These are phyloP conservation scores for Acromyrmex heyeri DNA, from an alignment of 1,140 invertebrate genomes.

Conservation along the genomic window DNA sequence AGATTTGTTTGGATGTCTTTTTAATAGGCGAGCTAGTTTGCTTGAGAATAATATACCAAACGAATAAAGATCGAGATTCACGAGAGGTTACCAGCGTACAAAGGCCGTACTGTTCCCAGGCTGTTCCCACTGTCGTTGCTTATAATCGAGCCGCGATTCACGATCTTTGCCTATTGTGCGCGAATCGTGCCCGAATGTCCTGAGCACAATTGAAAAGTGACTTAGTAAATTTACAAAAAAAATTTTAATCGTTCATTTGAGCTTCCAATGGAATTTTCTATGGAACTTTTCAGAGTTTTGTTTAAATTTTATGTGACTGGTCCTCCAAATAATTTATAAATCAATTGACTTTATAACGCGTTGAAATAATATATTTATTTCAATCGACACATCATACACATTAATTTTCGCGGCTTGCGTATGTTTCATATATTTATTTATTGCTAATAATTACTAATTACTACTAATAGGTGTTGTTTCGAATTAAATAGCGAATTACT, in stretches of 20 bases:
- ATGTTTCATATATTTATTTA: conserved; percentile 38
- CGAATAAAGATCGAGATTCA: conserved; percentile 58
- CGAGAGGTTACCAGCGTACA: conserved; percentile 63
- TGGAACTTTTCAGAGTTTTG: neutral
- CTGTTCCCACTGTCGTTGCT: conserved; percentile 40
- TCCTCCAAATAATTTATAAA: conserved; percentile 1
- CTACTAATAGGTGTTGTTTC: conserved; percentile 43
- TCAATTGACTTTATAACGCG: neutral
- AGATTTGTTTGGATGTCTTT: neutral
- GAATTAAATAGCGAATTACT: conserved; percentile 44
- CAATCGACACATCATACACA: conserved; percentile 1
- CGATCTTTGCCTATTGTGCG: conserved; percentile 51
- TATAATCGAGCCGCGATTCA: conserved; percentile 32
- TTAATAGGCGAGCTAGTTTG: conserved; percentile 7
- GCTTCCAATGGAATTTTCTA: neutral
- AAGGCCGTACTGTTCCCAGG: conserved; percentile 75
- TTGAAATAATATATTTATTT: conserved; percentile 37
- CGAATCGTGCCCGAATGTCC: conserved; percentile 30
- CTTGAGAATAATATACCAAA: conserved; percentile 20
- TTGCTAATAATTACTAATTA: conserved; percentile 55
- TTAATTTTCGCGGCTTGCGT: conserved; percentile 19
- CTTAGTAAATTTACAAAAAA: neutral
- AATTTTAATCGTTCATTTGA: neutral
- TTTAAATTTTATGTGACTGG: neutral
- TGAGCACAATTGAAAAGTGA: neutral